Base-by-base conservation (phyloP, 2,113 vertebrate species). In the Elaphurus davidianus region DNA sequence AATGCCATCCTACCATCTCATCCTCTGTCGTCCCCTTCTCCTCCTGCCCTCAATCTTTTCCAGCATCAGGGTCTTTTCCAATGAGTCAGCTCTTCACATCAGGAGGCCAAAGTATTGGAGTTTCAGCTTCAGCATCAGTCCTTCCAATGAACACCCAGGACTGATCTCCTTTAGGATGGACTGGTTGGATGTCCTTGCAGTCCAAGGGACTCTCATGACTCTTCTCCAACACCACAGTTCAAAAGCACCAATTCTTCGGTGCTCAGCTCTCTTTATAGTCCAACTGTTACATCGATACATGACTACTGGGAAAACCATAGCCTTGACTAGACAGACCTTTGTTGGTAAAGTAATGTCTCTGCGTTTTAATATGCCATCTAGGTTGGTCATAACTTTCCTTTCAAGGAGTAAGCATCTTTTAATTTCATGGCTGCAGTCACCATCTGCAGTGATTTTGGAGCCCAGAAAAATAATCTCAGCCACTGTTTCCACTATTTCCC, bases 381-480 rank as follows among this genome's bases (percentile, higher is more conserved):
- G 6, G 59, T 62, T 62, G 6, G 59, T 62, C 28, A 62, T 62
- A 30, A 30, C 28, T 62, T 62, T 62, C 59, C 59, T 62, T 62
- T 28, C 59, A 30, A 62, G 59, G 28, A 62, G 27, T 62, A 62
- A 62, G 28, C 1, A 5, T 62, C 28, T 62, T 62, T 62, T 62
- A 15, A 62, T 62, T 62, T 62, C 28, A 62, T 62, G 60, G 28
- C 28, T 62, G 6, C 14, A 62, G 0, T 33, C 60, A 62, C 14
- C 60, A 62, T 62, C 60, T 62, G 28, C 13, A 62, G 6, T 62
- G 60, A 62, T 62, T 62, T 62, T 33, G 28, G 60, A 62, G 60
- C 28, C 60, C 60, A 0, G 0, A 0, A 30, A 62, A 62, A 33
- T 62, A 62, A 62, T 15, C 2, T 62, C 2, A 7, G 14, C 6